phyloP scores from a whole-genome alignment of 2,888 invertebrate genomes.

The Reticulitermes lucifugus region DNA sequence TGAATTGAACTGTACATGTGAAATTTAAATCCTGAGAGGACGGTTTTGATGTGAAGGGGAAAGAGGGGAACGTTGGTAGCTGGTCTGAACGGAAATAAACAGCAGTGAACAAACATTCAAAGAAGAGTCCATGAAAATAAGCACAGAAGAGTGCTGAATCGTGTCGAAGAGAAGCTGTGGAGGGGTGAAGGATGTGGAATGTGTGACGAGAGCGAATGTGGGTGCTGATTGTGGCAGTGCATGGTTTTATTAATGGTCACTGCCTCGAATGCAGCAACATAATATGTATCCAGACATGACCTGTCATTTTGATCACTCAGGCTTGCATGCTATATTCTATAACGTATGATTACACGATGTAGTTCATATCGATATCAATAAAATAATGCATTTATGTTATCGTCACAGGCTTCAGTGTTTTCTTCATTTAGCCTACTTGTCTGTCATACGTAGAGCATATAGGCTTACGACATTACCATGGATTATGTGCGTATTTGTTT shows the following conservation, averaged over 20 bases:
- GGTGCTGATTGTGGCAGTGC: conserved; percentile 1
- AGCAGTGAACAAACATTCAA: conserved; percentile 33
- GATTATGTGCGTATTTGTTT: no score
- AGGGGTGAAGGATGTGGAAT: no score
- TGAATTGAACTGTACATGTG: background rate
- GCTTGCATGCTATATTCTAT: no score
- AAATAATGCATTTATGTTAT: no score
- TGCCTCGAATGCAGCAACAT: background rate
- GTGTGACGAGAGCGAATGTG: background rate
- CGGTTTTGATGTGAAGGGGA: background rate
- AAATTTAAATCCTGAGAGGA: conserved; percentile 25
- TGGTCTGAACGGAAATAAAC: conserved; percentile 28
- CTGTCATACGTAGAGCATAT: no score
- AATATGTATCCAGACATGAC: background rate
- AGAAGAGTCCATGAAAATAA: conserved; percentile 33
- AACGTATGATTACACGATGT: no score
- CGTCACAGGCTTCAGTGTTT: no score
- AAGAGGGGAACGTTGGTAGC: background rate
- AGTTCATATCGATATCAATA: no score
- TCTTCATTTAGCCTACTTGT: no score
- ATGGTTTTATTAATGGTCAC: background rate
- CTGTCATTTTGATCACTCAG: background rate
- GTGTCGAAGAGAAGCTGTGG: background rate
- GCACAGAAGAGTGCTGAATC: conserved; percentile 29
- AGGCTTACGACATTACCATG: no score